Percentiles rank a stretch among this genome's conserved stretches.
phyloP scores from a whole-genome alignment of 2,113 vertebrate species.

The Podarcis raffonei region DNA sequence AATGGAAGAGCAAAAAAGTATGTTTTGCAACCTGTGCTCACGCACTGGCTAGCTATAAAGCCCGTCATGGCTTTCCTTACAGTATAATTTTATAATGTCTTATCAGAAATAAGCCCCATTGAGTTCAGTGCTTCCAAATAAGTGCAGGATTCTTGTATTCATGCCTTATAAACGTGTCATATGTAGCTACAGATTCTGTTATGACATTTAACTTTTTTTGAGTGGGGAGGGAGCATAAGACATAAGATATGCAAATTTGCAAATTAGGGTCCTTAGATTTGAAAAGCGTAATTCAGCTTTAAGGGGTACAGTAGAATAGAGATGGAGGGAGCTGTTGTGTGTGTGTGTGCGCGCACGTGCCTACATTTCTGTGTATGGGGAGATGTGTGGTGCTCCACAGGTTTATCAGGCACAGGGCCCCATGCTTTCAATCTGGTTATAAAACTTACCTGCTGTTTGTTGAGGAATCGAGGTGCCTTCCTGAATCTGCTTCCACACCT shows the following conservation, averaged over 20 bases:
- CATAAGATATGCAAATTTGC: background rate
- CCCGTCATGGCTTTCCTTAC: background rate
- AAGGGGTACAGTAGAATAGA: background rate
- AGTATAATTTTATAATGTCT: background rate
- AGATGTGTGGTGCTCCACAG: background rate
- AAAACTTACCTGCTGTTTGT: slow-evolving; percentile 76
- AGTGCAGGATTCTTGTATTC: background rate
- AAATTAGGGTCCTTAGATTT: background rate
- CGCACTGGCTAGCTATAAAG: background rate
- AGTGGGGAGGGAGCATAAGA: background rate
- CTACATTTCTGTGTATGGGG: background rate
- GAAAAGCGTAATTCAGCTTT: background rate
- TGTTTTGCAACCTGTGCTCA: background rate
- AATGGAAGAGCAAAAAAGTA: background rate
- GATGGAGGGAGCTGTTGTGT: too few species aligned
- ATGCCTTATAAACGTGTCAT: background rate
- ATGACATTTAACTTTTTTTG: background rate
- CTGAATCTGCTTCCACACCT: slow-evolving; percentile 50
- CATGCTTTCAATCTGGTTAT: background rate
- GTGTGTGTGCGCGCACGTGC: background rate
- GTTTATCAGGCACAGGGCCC: background rate
- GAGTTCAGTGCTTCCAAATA: background rate
- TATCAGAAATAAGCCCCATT: background rate
- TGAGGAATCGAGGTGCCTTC: slow-evolving; percentile 53
- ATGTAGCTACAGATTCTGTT: background rate